Conservation (phyloP, 2,797 vertebrate species). For the Tiaroga cobitis region DNA sequence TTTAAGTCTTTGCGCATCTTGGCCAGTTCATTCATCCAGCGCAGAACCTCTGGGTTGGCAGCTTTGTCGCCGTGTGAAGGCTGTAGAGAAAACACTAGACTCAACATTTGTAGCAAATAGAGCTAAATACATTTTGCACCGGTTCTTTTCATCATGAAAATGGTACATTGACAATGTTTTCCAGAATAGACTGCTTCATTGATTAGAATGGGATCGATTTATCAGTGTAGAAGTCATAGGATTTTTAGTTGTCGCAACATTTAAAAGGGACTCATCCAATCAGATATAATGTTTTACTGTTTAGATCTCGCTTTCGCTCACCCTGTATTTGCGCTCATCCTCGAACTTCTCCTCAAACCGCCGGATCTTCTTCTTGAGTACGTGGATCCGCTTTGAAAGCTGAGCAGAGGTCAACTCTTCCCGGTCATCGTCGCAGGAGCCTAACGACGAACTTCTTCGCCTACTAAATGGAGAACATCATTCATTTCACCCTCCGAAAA, state of each 20-base stretch:
- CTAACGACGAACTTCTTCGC: constrained; percentile 91
- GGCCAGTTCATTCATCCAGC: constrained; percentile 94
- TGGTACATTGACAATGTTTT: background rate
- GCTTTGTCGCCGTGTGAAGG: constrained; percentile 97
- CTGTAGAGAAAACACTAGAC: constrained; percentile 68
- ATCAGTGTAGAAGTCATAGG: background rate
- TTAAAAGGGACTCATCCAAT: background rate
- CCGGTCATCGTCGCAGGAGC: constrained; percentile 89
- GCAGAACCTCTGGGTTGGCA: constrained; percentile 91
- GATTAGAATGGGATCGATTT: background rate
- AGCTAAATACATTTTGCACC: constrained; percentile 29
- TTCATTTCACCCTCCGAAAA: background rate
- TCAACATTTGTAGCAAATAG: constrained; percentile 28
- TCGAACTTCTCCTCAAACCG: constrained; percentile 94
- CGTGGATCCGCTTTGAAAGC: constrained; percentile 92
- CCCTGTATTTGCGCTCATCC: constrained; percentile 95
- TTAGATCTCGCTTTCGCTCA: constrained; percentile 65
- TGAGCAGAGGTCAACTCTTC: constrained; percentile 91
- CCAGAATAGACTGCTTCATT: background rate
- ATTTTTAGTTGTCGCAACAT: background rate
- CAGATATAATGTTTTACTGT: background rate
- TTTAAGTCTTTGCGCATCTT: constrained; percentile 95
- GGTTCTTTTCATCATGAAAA: constrained; percentile 11
- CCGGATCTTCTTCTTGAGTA: constrained; percentile 95
- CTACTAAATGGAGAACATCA: constrained; percentile 73